Conservation (phyloP, 35 echinoderm and acorn worm genomes). For the Chiridota heheva region DNA sequence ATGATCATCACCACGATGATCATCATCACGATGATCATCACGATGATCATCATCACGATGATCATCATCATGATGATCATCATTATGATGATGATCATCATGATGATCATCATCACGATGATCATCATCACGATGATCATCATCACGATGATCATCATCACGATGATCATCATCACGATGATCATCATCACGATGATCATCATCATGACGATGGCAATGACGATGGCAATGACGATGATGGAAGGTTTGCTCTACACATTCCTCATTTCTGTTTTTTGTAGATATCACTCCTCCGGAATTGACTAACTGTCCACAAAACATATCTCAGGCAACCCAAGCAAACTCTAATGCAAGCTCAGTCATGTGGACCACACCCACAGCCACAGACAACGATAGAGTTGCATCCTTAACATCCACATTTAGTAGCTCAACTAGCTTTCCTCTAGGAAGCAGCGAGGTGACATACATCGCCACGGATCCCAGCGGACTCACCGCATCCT, state of each 20-base stretch:
- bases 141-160: constrained; percentile 12
- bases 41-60: not conserved
- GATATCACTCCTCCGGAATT: constrained; percentile 14
- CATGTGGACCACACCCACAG: constrained; percentile 52
- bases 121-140: constrained; percentile 17
- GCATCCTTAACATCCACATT: constrained; percentile 27
- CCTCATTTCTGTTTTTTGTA: constrained; percentile 1
- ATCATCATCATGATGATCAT: not conserved
- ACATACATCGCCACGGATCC: constrained; percentile 59
- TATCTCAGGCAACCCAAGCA: not conserved
- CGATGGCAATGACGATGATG: too few relatives aligned
- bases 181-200: not conserved
- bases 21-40: not conserved
- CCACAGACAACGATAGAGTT: constrained; percentile 47
- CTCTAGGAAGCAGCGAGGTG: constrained; percentile 38
- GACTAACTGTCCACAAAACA: constrained; percentile 7
- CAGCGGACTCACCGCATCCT: constrained; percentile 21
- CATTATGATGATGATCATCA: too few relatives aligned
- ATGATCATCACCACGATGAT: too few relatives aligned
- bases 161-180: not conserved
- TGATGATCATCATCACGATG: constrained; percentile 6
- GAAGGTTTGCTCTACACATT: too few relatives aligned
- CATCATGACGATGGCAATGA: not conserved
- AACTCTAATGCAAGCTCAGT: not conserved
- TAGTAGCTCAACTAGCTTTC: constrained; percentile 22